Percentiles rank a stretch among this genome's conserved stretches.
Conservation (phyloP, 2,888 invertebrate species). For the Mythimna lalbum region DNA sequence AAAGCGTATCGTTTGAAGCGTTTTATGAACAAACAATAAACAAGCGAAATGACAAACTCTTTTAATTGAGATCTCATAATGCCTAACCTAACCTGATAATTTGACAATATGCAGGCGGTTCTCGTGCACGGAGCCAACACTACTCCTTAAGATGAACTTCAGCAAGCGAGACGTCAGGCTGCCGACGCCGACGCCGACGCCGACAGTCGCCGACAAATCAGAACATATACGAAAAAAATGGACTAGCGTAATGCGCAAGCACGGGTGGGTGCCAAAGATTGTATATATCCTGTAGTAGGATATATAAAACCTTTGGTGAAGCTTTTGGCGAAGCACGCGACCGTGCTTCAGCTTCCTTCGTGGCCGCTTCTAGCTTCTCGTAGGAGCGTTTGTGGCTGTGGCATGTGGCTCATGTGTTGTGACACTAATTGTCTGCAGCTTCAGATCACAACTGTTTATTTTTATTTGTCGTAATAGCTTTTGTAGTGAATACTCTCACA, state of each 20-base stretch:
- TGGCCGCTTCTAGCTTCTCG: too few relatives aligned
- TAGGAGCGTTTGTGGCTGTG: too few relatives aligned
- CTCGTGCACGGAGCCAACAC: conserved; percentile 90
- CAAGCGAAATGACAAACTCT: neutral
- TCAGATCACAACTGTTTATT: too few relatives aligned
- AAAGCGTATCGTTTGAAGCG: too few relatives aligned
- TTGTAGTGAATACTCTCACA: too few relatives aligned
- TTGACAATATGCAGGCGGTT: conserved; percentile 75
- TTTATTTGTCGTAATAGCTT: too few relatives aligned
- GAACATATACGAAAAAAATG: conserved; percentile 24
- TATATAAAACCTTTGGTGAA: too few relatives aligned
- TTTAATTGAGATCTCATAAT: neutral
- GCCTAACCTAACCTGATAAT: neutral
- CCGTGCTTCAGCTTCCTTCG: too few relatives aligned
- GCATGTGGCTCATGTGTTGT: too few relatives aligned
- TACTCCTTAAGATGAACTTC: conserved; percentile 90
- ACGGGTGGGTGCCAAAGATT: conserved; percentile 71
- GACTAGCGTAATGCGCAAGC: conserved; percentile 64
- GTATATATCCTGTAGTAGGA: too few relatives aligned
- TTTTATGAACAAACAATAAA: neutral
- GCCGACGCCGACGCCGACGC: conserved; percentile 25
- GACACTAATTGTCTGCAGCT: too few relatives aligned
- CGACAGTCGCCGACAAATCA: conserved; percentile 18
- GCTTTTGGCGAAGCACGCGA: too few relatives aligned
- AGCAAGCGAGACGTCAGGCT: conserved; percentile 77